Evolutionary conservation across 2,888 invertebrate genomes (phyloP), one percentile per base, ranked within the genome.

Genomic region (Xanthorhoe designata): DNA sequence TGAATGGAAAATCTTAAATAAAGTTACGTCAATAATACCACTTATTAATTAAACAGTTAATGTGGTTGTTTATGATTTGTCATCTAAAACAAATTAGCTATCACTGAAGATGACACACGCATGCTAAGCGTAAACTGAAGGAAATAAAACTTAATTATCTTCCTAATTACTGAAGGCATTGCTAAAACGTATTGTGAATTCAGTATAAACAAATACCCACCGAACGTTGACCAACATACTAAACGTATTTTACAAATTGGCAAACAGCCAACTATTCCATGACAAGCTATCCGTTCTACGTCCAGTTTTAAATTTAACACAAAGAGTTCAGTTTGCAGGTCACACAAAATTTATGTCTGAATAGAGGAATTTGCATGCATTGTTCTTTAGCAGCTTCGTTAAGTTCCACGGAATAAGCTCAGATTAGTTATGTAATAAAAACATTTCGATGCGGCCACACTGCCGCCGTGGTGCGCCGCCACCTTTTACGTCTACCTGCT

Each of bases 161-260:
- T 42, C 38, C 5, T 42, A 13, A 42, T 42, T 13, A 42, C 0
- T 42, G 13, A 42, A 13, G 38, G 38, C 38, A 42, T 13, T 42
- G 38, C 38, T 50, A 50, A 50, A 50, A 19, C 49, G 49, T 18
- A 50, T 50, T 9, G 19, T 51, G 13, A 6, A 51, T 32, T 47
- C 32, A 57, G 10, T 56, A 49, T 84, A 89, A 88, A 90, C 86
- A 88, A 86, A 87, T 86, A 79, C 80, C 81, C 81, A 83, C 70
- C 75, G 75, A 78, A 82, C 87, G 87, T 85, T 87, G 88, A 88
- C 87, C 89, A 90, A 88, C 88, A 90, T 89, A 86, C 85, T 83
- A 75, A 80, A 82, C 80, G 81, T 80, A 86, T 89, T 90, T 88
- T 86, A 90, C 87, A 88, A 83, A 89, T 91, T 92, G 92, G 92